These are phyloP conservation scores for Heterodera schachtii DNA, from an alignment of 1,140 invertebrate species.

Conservation along the genomic window DNA sequence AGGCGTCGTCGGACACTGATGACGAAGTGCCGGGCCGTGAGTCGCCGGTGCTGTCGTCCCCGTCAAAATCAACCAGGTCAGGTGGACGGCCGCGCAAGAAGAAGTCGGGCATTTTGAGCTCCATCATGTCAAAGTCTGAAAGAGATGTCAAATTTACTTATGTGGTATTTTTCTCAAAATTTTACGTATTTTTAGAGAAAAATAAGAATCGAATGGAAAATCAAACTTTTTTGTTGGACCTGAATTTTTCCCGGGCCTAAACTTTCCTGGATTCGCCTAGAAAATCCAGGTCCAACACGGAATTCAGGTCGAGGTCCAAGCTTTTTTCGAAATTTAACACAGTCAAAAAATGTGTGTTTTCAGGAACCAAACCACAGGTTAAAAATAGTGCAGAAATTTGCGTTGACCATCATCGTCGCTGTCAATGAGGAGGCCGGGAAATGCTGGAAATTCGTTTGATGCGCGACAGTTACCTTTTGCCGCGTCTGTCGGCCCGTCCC, in stretches of 20 bases:
- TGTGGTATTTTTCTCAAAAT: too few relatives aligned
- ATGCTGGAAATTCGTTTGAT: neutral
- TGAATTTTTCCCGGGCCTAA: too few relatives aligned
- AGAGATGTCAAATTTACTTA: neutral
- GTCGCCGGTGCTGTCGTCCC: too few relatives aligned
- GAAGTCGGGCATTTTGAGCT: slow-evolving; percentile 10
- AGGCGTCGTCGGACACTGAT: neutral
- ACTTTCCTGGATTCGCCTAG: too few relatives aligned
- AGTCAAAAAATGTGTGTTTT: too few relatives aligned
- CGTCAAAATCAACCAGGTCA: neutral
- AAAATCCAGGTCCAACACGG: too few relatives aligned
- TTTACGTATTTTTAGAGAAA: too few relatives aligned
- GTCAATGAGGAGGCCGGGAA: neutral
- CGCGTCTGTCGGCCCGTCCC: neutral
- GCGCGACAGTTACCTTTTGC: neutral
- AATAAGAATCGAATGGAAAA: too few relatives aligned
- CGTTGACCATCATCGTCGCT: neutral
- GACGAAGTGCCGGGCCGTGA: neutral
- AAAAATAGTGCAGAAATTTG: neutral
- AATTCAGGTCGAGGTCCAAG: too few relatives aligned
- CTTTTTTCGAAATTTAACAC: too few relatives aligned
- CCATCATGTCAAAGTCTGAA: slow-evolving; percentile 16
- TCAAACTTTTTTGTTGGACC: too few relatives aligned
- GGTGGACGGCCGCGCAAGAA: slow-evolving; percentile 10
- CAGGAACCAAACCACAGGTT: too few relatives aligned